A percentile compares a stretch with the other conserved stretches of the same genome.
These are phyloP conservation scores for Torymus auratus DNA, from an alignment of 2,888 invertebrate genomes.

Conservation along the genomic window DNA sequence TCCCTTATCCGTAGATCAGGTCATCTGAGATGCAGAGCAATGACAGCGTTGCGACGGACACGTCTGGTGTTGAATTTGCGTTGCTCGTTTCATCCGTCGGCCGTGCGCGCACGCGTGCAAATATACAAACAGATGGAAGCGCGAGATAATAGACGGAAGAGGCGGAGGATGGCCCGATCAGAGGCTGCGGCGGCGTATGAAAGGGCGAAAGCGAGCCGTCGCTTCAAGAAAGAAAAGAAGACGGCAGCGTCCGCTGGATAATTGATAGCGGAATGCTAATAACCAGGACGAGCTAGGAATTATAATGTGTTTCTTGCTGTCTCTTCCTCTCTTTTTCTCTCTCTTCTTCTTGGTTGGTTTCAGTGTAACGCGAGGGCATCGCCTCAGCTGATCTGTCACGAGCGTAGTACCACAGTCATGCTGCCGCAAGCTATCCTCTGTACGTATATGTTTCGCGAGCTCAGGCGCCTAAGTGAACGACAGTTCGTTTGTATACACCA, in stretches of 20 bases:
- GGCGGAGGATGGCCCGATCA: slow-evolving; percentile 8
- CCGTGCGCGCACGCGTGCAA: not conserved
- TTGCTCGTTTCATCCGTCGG: not conserved
- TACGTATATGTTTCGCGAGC: not conserved
- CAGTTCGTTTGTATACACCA: too few relatives aligned
- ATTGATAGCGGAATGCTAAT: slow-evolving; percentile 76
- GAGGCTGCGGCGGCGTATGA: not conserved
- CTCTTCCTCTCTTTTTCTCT: not conserved
- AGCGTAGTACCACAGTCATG: not conserved
- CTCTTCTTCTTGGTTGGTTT: not conserved
- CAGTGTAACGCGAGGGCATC: slow-evolving; percentile 49
- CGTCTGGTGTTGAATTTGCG: not conserved
- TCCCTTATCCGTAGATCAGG: too few relatives aligned
- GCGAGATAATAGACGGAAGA: slow-evolving; percentile 23
- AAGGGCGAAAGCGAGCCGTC: slow-evolving; percentile 3
- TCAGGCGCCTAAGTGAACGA: not conserved
- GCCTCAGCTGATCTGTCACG: slow-evolving; percentile 60
- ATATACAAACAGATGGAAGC: slow-evolving; percentile 6
- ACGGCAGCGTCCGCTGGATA: slow-evolving; percentile 63
- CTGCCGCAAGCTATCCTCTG: not conserved
- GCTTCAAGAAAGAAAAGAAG: slow-evolving; percentile 3
- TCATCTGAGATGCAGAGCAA: too few relatives aligned
- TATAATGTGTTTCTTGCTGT: slow-evolving; percentile 71
- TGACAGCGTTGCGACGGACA: not conserved
- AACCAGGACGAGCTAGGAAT: slow-evolving; percentile 73